phyloP scores from a whole-genome alignment of 23 tunicate genomes.

The Ciona savignyi region DNA sequence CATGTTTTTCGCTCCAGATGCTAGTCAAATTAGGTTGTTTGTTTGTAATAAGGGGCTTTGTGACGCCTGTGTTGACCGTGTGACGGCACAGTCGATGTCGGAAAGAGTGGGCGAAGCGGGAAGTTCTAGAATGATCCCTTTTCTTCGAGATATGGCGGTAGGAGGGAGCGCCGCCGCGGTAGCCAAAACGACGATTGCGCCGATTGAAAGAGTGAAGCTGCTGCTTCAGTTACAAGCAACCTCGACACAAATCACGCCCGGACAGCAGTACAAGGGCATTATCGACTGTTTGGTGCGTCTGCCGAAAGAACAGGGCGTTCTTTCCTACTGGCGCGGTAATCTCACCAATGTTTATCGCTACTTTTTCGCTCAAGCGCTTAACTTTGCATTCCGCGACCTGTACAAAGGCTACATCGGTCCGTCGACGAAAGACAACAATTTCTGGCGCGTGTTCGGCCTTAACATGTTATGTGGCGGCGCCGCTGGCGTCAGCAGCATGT shows the following conservation, averaged over 20 bases:
- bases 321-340: constrained; percentile 89
- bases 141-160: constrained; percentile 70
- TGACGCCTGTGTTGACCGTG: neutral
- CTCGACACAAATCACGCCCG: constrained; percentile 62
- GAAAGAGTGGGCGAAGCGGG: neutral
- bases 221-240: constrained; percentile 85
- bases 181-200: constrained; percentile 84
- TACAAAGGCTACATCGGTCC: constrained; percentile 28
- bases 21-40: neutral
- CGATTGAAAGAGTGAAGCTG: constrained; percentile 95
- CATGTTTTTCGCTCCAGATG: neutral
- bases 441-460: constrained; percentile 36
- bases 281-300: constrained; percentile 63
- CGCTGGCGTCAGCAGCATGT: constrained; percentile 86
- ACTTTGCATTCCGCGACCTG: constrained; percentile 91
- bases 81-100: neutral
- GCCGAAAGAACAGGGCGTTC: constrained; percentile 70
- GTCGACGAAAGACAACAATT: constrained; percentile 2
- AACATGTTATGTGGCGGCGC: constrained; percentile 87
- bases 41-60: neutral
- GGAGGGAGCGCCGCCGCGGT: constrained; percentile 89
- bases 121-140: neutral
- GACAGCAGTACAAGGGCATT: constrained; percentile 69
- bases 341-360: constrained; percentile 78
- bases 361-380: constrained; percentile 70